Evolutionary conservation across 2,888 invertebrate species (phyloP), one percentile per base, ranked within the genome.

Genomic region (Ectropis crepuscularia): DNA sequence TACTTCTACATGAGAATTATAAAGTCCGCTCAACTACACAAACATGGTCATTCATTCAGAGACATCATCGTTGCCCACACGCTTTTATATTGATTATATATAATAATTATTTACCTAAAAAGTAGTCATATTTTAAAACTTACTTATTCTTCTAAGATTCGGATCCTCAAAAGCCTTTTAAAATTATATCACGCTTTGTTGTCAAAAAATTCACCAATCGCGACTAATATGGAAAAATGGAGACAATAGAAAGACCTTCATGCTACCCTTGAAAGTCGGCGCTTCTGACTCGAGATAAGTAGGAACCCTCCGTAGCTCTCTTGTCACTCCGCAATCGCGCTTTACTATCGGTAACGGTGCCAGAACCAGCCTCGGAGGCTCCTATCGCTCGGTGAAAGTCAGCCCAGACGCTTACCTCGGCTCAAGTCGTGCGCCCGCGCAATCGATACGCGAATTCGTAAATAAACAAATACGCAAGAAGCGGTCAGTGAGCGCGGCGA

Each of bases 331-430:
- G 79, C 81, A 81, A 86, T 83, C 78, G 83, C 77, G 80, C 71
- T 79, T 78, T 80, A 86, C 82, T 88, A 90, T 89, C 89, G 85
- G 82, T 86, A 90, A 87, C 89, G 87, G 89, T 88, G 86, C 80
- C 79, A 80, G 82, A 85, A 85, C 86, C 85, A 88, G 87, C 88
- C 86, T 80, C 82, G 38, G 75, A 81, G 85, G 79, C 85, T 83
- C 79, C 82, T 76, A 81, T 79, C 80, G 83, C 71, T 81, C 74
- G 85, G 90, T 91, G 92, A 92, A 92, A 92, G 92, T 90, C 83
- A 80, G 86, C 82, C 82, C 89, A 92, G 90, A 90, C 89, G 88
- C 83, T 85, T 80, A 81, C 76, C 74, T 75, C 78, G 79, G 81
- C 75, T 82, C 86, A 80, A 83, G 80, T 79, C 76, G 85, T 76